These are phyloP conservation scores for Artibeus jamaicensis DNA, from an alignment of 2,797 vertebrate species.

Conservation along the genomic window DNA sequence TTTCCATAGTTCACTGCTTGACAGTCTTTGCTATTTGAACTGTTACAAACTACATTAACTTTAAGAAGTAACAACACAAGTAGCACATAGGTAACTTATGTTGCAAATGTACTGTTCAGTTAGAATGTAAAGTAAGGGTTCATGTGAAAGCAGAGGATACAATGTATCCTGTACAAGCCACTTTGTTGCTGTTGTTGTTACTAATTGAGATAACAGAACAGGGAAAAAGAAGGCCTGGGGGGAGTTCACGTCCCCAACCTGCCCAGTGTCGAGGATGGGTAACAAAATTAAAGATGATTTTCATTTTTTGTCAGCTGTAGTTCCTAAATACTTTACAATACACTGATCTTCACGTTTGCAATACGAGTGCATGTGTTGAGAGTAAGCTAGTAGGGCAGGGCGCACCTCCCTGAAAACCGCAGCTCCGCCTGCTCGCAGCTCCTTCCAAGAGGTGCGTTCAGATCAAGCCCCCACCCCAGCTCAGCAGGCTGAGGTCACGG, in stretches of 20 bases:
- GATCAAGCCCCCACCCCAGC: not conserved
- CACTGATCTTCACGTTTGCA: not conserved
- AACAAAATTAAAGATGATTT: not conserved
- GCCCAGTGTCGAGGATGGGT: not conserved
- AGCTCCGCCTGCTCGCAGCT: not conserved
- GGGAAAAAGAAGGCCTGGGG: not conserved
- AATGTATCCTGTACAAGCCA: not conserved
- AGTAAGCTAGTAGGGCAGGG: not conserved
- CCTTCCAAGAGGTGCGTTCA: not conserved
- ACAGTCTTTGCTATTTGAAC: not conserved
- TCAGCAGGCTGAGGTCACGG: fast-evolving
- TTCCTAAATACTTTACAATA: not conserved
- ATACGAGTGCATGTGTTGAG: not conserved
- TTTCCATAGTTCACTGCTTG: not conserved
- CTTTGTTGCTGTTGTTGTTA: not conserved
- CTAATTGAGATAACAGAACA: not conserved
- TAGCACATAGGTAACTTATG: not conserved
- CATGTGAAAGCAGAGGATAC: not conserved
- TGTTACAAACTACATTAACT: not conserved
- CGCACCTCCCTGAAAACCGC: not conserved
- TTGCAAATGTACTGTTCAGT: not conserved
- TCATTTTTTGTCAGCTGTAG: not conserved
- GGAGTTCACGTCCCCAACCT: not conserved
- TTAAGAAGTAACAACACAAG: not conserved
- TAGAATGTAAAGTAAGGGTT: not conserved